Base-by-base conservation (phyloP, 2,888 invertebrate species). In the Dexiosoma caninum region DNA sequence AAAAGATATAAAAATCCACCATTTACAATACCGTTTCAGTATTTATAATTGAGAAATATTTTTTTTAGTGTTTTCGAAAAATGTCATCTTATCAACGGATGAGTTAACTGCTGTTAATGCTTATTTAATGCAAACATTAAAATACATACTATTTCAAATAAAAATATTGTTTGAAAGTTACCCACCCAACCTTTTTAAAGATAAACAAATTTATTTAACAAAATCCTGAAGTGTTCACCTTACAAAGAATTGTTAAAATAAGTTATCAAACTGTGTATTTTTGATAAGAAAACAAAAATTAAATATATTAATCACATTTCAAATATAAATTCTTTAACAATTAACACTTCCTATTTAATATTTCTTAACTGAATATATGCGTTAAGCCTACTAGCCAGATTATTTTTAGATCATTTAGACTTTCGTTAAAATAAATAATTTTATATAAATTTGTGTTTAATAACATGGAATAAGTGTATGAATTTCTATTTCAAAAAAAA, bases 251-350 rank as follows among this genome's bases (percentile, higher is more conserved):
- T 42, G 40, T 27, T 57, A 16, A 60, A 60, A 10, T 10, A 27
- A 64, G 8, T n/a, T 30, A 32, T 14, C 12, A 9, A 46, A 30
- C 19, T 40, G 21, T 21, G 12, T 12, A 1, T 19, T 12, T 19
- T 40, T 57, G 21, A 12, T 12, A 2, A 2, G 2, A 40, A 53
- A 2, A 55, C 19, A 35, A 16, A 16, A 30, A 16, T 16, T n/a
- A 16, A 19, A 60, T n/a, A 27, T 14, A 62, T 37, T 27, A 49
- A 49, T 67, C 40, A 67, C 67, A 67, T 40, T 67, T 53, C 16
- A 19, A 42, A 66, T 42, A 37, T 6, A 40, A 55, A 23, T 10
- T 10, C n/a, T 21, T 55, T 55, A 55, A 69, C 30, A 53, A 30
- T 53, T 69, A 35, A 14, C 57, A 57, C n/a, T 14, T 10, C 35